Conservation (phyloP, 2,113 vertebrate genomes). For the Malurus alboscapulatus region DNA sequence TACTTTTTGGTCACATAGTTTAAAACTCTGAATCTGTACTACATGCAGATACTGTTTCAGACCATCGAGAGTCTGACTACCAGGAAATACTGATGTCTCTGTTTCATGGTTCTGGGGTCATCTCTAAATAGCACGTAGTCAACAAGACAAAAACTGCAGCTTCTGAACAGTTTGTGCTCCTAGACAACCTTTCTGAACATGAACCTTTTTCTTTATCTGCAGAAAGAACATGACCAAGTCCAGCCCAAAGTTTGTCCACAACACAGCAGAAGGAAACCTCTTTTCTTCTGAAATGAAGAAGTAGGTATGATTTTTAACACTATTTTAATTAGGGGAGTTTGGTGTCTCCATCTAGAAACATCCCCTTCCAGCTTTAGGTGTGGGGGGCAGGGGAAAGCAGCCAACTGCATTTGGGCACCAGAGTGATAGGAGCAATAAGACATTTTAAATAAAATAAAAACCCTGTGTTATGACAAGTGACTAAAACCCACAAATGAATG, state of each 20-base stretch:
- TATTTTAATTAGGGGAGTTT: neutral
- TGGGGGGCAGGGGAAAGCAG: neutral
- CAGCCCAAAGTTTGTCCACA: neutral
- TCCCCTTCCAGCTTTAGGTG: neutral
- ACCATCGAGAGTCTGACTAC: neutral
- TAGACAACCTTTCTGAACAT: neutral
- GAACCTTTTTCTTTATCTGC: neutral
- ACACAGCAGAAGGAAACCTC: neutral
- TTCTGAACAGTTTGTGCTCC: neutral
- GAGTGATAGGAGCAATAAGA: slow-evolving; percentile 44
- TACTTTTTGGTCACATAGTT: neutral
- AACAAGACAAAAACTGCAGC: neutral
- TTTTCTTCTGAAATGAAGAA: neutral
- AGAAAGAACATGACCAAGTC: accelerated
- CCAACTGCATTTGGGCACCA: slow-evolving; percentile 1
- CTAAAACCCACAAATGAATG: slow-evolving; percentile 37
- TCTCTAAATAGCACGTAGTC: neutral
- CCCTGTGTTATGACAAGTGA: slow-evolving; percentile 37
- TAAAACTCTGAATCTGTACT: neutral
- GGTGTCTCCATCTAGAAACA: neutral
- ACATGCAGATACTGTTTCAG: accelerated
- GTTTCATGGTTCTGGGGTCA: neutral
- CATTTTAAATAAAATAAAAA: slow-evolving; percentile 43
- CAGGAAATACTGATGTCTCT: neutral
- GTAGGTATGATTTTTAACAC: neutral